A percentile compares a stretch with the other conserved stretches of the same genome.
Evolutionary conservation across 2,888 invertebrate genomes (phyloP).

Genomic region (Alcis repandata): DNA sequence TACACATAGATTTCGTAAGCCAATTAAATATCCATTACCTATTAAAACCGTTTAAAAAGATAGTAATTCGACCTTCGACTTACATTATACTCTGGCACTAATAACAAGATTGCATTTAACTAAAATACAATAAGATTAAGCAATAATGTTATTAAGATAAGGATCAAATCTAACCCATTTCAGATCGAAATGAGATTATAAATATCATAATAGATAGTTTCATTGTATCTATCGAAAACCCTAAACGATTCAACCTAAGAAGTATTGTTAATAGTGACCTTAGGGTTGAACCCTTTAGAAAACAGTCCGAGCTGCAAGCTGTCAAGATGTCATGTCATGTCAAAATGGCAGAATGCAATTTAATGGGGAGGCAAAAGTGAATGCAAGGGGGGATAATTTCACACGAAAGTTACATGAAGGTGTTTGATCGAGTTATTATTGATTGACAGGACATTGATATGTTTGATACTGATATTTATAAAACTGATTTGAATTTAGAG

Average conservation of each 20-base stretch:
- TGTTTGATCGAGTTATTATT: conserved; percentile 23
- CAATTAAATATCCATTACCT: background rate
- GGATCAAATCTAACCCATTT: conserved; percentile 50
- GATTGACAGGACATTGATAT: conserved; percentile 37
- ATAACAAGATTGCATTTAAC: conserved; percentile 44
- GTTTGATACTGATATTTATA: conserved; percentile 27
- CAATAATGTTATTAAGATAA: conserved; percentile 60
- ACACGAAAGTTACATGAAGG: conserved; percentile 45
- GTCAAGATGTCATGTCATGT: conserved; percentile 66
- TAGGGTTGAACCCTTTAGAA: conserved; percentile 61
- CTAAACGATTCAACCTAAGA: conserved; percentile 60
- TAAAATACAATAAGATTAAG: conserved; percentile 60
- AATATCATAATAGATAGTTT: conserved; percentile 53
- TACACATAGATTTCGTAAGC: no score
- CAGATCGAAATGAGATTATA: conserved; percentile 60
- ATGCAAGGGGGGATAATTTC: conserved; percentile 47
- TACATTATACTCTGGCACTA: conserved; percentile 24
- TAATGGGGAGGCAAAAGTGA: conserved; percentile 59
- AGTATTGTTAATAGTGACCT: conserved; percentile 62
- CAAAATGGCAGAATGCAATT: conserved; percentile 67
- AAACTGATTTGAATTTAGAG: background rate
- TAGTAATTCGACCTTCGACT: conserved; percentile 3
- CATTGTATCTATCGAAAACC: conserved; percentile 47
- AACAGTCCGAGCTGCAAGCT: conserved; percentile 59
- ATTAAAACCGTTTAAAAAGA: no score